Conservation (phyloP, 2,113 vertebrate species). For the Orthonyx spaldingii region DNA sequence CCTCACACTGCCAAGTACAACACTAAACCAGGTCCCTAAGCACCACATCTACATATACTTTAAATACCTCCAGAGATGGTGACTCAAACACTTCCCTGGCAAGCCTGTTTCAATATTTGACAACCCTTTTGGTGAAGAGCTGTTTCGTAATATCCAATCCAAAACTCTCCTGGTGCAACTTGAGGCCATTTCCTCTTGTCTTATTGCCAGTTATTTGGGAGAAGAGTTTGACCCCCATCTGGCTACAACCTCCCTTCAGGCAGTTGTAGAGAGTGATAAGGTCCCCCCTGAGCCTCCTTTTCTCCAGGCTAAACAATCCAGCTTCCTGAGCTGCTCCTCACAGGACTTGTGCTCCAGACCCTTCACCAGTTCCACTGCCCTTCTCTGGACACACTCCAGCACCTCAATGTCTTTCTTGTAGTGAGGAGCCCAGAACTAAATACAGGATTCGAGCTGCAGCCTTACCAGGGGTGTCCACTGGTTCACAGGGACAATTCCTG, state of each 20-base stretch:
- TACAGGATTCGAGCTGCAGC: neutral
- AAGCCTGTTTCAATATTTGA: neutral
- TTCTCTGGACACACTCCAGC: neutral
- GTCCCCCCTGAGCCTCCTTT: neutral
- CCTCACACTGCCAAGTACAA: neutral
- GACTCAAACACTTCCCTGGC: neutral
- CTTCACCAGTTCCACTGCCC: neutral
- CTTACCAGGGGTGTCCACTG: neutral
- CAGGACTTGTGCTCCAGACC: neutral
- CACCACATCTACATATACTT: neutral
- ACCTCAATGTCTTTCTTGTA: neutral
- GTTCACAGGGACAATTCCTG: neutral
- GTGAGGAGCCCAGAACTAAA: neutral
- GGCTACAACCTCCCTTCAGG: neutral
- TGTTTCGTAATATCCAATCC: neutral
- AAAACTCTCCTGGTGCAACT: neutral
- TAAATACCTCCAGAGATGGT: neutral
- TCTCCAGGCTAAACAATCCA: neutral
- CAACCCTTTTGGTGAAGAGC: rapidly evolving
- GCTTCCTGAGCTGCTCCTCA: neutral
- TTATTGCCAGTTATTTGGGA: neutral
- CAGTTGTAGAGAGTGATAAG: neutral
- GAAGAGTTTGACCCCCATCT: neutral
- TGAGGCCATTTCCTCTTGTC: neutral
- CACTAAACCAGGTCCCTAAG: neutral